Conservation (phyloP, 2,113 vertebrate species). For the Vidua macroura region DNA sequence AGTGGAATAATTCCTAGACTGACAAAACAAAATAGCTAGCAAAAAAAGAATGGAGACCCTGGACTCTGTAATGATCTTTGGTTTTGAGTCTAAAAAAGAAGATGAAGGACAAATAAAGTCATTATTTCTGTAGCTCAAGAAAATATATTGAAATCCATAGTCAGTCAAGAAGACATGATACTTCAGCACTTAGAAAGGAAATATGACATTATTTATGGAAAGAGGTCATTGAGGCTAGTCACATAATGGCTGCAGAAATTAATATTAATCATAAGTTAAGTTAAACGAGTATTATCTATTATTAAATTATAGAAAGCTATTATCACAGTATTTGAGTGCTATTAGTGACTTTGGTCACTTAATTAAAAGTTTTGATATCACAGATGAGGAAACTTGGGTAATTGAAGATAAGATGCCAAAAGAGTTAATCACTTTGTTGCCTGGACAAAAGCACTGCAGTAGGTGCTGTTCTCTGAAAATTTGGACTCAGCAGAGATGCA, state of each 20-base stretch:
- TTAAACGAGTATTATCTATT: neutral
- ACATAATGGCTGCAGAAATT: neutral
- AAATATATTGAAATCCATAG: neutral
- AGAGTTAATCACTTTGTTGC: neutral
- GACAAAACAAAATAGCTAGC: neutral
- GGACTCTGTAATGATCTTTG: neutral
- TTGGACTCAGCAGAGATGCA: neutral
- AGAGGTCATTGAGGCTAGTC: neutral
- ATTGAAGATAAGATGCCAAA: neutral
- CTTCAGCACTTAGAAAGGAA: neutral
- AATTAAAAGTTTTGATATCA: neutral
- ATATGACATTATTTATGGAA: neutral
- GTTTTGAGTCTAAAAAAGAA: neutral
- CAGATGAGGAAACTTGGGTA: neutral
- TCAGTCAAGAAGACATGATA: neutral
- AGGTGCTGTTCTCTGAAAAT: neutral
- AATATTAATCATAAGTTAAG: neutral
- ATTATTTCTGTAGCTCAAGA: neutral
- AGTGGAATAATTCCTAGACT: neutral
- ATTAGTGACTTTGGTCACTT: neutral
- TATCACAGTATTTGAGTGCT: neutral
- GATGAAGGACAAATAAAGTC: neutral
- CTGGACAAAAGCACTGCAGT: neutral
- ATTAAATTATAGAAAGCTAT: neutral
- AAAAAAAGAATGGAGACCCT: neutral